Evolutionary conservation across 2,797 vertebrate genomes (phyloP).

Genomic region (Fistularia commersonii): DNA sequence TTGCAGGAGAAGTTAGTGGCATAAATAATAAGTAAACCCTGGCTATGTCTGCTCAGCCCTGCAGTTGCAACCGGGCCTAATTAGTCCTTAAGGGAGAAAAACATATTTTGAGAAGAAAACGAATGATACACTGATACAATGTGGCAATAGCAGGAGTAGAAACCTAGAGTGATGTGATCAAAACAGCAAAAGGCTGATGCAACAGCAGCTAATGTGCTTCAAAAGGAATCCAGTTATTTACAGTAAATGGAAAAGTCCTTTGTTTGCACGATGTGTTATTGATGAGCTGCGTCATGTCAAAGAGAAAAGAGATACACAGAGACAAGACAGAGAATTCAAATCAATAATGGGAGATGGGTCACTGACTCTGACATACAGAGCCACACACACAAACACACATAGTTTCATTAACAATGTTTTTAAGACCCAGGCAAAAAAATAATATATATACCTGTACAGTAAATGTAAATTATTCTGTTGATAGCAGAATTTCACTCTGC

Average conservation of each 20-base stretch:
- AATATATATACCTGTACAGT: conserved; percentile 1
- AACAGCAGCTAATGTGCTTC: conserved; percentile 26
- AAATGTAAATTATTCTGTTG: neutral
- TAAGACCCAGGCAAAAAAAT: conserved; percentile 12
- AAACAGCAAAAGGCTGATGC: conserved; percentile 43
- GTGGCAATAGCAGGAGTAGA: conserved; percentile 21
- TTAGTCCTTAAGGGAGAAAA: conserved; percentile 64
- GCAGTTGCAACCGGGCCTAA: conserved; percentile 56
- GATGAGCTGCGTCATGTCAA: conserved; percentile 17
- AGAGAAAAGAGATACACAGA: conserved; percentile 31
- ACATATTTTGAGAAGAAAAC: conserved; percentile 49
- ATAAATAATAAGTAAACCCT: conserved; percentile 53
- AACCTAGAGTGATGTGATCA: conserved; percentile 24
- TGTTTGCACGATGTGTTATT: conserved; percentile 20
- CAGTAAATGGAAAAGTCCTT: conserved; percentile 31
- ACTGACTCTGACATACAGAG: conserved; percentile 12
- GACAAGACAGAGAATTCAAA: conserved; percentile 35
- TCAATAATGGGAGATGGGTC: conserved; percentile 40
- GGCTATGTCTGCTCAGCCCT: conserved; percentile 41
- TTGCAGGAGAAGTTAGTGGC: conserved; percentile 43
- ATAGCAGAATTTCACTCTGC: conserved; percentile 3
- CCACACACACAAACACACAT: conserved; percentile 7
- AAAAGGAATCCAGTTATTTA: conserved; percentile 26
- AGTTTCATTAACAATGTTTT: conserved; percentile 23
- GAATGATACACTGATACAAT: conserved; percentile 47